Percentiles rank a stretch among this genome's conserved stretches.
These are phyloP conservation scores for Xestoiulus laeticollis DNA, from an alignment of 2,888 invertebrate species.

Conservation along the genomic window DNA sequence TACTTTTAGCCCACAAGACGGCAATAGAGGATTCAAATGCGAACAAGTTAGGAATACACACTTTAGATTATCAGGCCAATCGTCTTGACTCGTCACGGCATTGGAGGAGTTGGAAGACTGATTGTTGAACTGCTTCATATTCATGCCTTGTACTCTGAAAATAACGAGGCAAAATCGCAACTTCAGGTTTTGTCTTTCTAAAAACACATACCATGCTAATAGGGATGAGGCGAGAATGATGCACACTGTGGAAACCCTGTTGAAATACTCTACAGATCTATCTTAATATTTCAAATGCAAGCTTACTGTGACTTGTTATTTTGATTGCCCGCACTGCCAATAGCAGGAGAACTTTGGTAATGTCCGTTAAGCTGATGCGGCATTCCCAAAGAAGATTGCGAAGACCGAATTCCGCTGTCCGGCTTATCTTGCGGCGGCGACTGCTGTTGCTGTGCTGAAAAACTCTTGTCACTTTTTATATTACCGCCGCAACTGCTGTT, in stretches of 20 bases:
- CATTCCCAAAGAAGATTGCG: background rate
- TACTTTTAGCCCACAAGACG: too few species aligned
- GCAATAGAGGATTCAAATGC: background rate
- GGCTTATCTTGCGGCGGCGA: background rate
- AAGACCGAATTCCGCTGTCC: background rate
- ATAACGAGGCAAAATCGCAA: background rate
- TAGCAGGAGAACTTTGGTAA: background rate
- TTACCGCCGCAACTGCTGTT: constrained; percentile 23
- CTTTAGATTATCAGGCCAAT: constrained; percentile 46
- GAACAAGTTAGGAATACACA: background rate
- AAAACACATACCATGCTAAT: too few species aligned
- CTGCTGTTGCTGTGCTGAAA: constrained; percentile 22
- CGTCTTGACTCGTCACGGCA: background rate
- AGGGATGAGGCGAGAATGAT: too few species aligned
- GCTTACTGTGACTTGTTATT: background rate
- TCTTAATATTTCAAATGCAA: background rate
- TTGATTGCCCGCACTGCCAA: background rate
- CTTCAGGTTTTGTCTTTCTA: too few species aligned
- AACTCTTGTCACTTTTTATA: constrained; percentile 39
- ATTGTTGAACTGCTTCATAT: background rate
- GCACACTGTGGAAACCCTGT: too few species aligned
- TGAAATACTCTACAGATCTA: too few species aligned
- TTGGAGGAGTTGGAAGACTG: background rate
- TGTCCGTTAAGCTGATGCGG: background rate
- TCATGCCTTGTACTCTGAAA: background rate